Evolutionary conservation across 2,888 invertebrate species (phyloP), one percentile per base, ranked within the genome.

Genomic region (Habroteleia sp.): DNA sequence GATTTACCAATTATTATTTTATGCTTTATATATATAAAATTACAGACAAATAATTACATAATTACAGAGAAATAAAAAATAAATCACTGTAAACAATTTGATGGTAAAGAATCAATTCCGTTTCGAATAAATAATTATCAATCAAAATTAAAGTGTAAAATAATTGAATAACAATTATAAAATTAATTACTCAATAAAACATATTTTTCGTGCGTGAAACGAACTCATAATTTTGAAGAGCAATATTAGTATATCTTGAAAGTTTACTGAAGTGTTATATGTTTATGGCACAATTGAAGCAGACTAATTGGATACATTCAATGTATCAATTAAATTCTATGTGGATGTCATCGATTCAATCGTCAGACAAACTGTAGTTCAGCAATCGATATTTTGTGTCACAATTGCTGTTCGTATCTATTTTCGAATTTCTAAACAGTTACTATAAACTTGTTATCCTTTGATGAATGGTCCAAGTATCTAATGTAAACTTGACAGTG

Each of bases 271-370:
- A 6, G 20, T 31, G 39, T 48, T 60, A 27, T 37, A 62, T 37
- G 37, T 39, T 46, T 25, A 29, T 39, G 14, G 37, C 6, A 29
- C 48, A 62, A 48, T 62, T 62, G 11, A 48, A 8, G 48, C 17
- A 48, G 16, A 39, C 37, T 54, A 65, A 65, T 65, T 65, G 65
- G 54, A 54, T 65, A 44, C 35, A 10, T 25, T 4, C 27, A 35
- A 54, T 66, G 65, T 66, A 54, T 66, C 54, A 66, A 54, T 66
- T 54, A 66, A 52, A 66, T 54, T 54, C 54, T 54, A 46, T 20
- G 41, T 23, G 54, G 54, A 37, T 54, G 54, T 66, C 65, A 37
- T 46, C 52, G 39, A 66, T 54, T 54, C 44, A 65, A 65, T 8
- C 31, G 29, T 52, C 37, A 37, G 17, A 37, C 54, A 35, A n/a